phyloP scores from a whole-genome alignment of 2,113 vertebrate species.

The Aleadryas rufinucha region DNA sequence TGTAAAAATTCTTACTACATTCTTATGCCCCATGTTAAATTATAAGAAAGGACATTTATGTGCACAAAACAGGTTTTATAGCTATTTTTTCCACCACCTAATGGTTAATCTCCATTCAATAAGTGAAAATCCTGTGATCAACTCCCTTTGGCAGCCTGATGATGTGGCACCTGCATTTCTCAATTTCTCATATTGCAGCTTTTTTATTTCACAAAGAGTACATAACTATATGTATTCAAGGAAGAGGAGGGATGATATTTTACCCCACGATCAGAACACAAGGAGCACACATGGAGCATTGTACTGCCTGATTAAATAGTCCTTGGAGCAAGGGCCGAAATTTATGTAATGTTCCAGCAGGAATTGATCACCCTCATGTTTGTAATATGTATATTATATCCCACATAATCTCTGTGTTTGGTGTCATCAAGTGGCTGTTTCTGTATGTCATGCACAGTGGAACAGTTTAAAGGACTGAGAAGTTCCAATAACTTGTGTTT shows the following conservation, averaged over 20 bases:
- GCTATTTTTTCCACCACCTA: not conserved
- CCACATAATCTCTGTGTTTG: not conserved
- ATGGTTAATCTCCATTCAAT: not conserved
- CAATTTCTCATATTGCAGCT: not conserved
- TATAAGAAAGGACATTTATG: not conserved
- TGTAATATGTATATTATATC: not conserved
- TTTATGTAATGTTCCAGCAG: not conserved
- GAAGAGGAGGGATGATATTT: not conserved
- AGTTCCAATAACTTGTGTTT: not conserved
- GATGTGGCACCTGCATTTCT: not conserved
- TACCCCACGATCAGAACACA: accelerated
- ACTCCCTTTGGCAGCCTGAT: not conserved
- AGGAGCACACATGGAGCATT: not conserved
- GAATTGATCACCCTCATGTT: not conserved
- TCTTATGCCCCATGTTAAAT: not conserved
- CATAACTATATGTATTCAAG: not conserved
- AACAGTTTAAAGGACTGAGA: not conserved
- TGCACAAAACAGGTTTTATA: not conserved
- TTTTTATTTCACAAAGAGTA: not conserved
- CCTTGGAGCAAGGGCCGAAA: not conserved
- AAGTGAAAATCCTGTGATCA: not conserved
- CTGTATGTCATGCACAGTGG: not conserved
- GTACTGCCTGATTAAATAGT: not conserved
- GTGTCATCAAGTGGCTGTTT: not conserved
- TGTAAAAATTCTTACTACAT: not conserved